Evolutionary conservation across 2,888 invertebrate species (phyloP).

Genomic region (Eremobia ochroleuca): DNA sequence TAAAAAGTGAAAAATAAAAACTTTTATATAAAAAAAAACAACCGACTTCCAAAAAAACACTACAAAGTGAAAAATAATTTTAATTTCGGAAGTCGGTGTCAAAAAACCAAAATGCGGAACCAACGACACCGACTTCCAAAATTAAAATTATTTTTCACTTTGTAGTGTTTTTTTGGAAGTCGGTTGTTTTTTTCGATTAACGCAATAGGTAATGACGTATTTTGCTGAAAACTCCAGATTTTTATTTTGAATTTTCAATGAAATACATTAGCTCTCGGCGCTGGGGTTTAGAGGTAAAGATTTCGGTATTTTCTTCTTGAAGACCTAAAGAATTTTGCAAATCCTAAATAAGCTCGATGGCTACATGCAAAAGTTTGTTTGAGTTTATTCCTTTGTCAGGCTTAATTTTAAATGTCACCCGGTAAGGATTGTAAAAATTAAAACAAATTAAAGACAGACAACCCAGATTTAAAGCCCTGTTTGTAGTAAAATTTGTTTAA

Average conservation of each 20-base stretch:
- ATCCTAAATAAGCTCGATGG: not conserved
- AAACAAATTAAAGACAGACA: not conserved
- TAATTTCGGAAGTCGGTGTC: too few species aligned
- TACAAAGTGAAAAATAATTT: too few species aligned
- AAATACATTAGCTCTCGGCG: not conserved
- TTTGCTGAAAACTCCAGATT: not conserved
- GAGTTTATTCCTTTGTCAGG: not conserved
- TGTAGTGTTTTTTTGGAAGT: too few species aligned
- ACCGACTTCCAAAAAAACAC: too few species aligned
- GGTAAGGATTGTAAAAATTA: not conserved
- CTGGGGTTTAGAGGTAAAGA: not conserved
- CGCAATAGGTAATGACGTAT: not conserved
- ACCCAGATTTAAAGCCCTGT: conserved; percentile 4
- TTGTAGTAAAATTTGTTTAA: conserved; percentile 18
- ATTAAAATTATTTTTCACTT: too few species aligned
- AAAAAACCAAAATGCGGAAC: too few species aligned
- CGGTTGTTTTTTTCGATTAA: not conserved
- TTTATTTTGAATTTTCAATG: too few species aligned
- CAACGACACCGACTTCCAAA: too few species aligned
- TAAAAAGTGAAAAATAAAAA: too few species aligned
- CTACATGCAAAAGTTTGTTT: not conserved
- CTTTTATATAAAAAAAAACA: too few species aligned
- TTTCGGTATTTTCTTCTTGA: not conserved
- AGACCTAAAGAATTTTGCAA: too few species aligned
- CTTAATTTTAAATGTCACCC: not conserved